Evolutionary conservation across 2,888 invertebrate species (phyloP), one percentile per base, ranked within the genome.

Genomic region (Lomographa bimaculata): DNA sequence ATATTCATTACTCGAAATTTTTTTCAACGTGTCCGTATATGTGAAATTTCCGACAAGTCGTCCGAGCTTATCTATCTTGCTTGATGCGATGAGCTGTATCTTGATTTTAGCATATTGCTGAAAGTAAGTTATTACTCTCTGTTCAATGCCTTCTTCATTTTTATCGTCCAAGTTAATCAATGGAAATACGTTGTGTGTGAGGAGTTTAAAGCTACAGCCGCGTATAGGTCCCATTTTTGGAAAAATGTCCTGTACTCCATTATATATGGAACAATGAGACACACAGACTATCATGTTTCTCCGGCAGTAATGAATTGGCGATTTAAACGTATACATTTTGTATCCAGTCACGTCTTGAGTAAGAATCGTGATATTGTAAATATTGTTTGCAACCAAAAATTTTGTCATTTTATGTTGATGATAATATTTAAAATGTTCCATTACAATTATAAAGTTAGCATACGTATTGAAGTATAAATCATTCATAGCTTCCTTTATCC

Each of bases 391-490:
- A 10, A 44, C 34, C 7, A 75, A 51, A 14, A 60, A 30, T 5
- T 46, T 18, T 1, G 52, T 48, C 7, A 74, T 12, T 1, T 51
- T 21, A 3, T 30, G 2, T 34, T 64, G 25, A 9, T 46, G 23
- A 7, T 18, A 1, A 26, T 46, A 5, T 5, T 45, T 24, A 9
- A 62, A 7, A 20, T 50, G 25, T 14, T 64, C 32, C 2, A 71
- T 12, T 1, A 62, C 33, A 9, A 75, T 60, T 16, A 76, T 54
- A 24, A 72, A 71, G 21, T 47, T 58, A n/a, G 60, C 62, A 18
- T 19, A 27, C 7, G 69, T 65, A 37, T 64, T 67, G 65, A 71
- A 76, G 20, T 55, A 60, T 6, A 6, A 17, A 23, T 68, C 66
- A 2, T 45, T 32, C 38, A 39, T 53, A 2, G 55, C 30, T 14